Base-by-base conservation (phyloP, 92 coral and sea anemone genomes). In the Blastomussa wellsi region DNA sequence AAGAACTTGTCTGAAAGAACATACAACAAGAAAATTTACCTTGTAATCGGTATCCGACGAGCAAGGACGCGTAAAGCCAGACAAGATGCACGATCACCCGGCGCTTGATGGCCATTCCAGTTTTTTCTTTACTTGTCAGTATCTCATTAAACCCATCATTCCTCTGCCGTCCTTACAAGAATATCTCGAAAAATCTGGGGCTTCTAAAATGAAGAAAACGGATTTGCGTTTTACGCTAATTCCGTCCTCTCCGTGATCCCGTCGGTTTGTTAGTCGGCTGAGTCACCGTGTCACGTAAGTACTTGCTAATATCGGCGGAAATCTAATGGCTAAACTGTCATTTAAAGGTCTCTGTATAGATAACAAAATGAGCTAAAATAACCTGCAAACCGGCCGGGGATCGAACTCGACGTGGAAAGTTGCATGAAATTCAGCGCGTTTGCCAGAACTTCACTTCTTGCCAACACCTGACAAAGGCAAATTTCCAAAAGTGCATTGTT, bases 251-350 rank as follows among this genome's bases (percentile, higher is more conserved):
- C 48, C 41, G 74, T 16, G 67, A 53, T 47, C 62, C 59, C 74
- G 60, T 31, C 26, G 80, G 38, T 74, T 60, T 55, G 33, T 59
- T 28, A 52, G 59, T 36, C 64, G 48, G 37, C 67, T 22, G 75
- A 44, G 42, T 10, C 60, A 15, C 69, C 42, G 62, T 74, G 87
- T 83, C 87, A 83, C 87, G 87, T 74, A 83, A 83, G 71, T 64
- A 62, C 70, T 33, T 35, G 85, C 53, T 70, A 82, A 64, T 71
- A 70, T 75, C 14, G 71, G 42, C 69, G 62, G 69, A 71, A 68
- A 71, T 48, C 78, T 75, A 82, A 70, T 82, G 78, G 78, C 36
- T 42, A 51, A 48, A 81, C 16, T 79, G 60, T 26, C 59, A 66
- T 62, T 11, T 79, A 3, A 51, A 19, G 74, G 44, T 79, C 64